Conservation (phyloP, 1,140 invertebrate species). For the Chrysomallon squamiferum region DNA sequence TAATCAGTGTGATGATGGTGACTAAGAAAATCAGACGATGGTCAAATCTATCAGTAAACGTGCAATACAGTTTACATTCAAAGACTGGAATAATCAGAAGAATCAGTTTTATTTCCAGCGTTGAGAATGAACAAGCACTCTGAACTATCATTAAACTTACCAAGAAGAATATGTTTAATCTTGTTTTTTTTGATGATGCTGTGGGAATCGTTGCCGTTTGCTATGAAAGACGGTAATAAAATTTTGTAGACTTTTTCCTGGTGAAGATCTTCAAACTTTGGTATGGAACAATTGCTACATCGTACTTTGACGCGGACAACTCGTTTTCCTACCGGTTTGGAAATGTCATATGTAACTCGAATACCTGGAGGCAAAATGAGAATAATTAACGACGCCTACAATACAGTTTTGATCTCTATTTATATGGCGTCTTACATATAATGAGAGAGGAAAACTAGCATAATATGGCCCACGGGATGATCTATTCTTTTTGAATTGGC, state of each 20-base stretch:
- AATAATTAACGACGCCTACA: not conserved
- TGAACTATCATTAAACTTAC: slow-evolving; percentile 13
- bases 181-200: slow-evolving; percentile 43
- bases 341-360: slow-evolving; percentile 68
- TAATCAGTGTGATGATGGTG: no score
- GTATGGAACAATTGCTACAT: slow-evolving; percentile 53
- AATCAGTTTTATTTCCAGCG: no score
- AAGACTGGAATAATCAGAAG: no score
- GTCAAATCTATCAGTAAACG: no score
- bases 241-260: slow-evolving; percentile 24
- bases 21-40: no score
- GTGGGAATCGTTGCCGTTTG: slow-evolving; percentile 73
- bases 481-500: no score
- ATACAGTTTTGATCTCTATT: no score
- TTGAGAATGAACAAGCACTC: no score
- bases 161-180: slow-evolving; percentile 16
- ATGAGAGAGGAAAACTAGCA: no score
- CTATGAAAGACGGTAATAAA: slow-evolving; percentile 69
- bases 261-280: slow-evolving; percentile 50
- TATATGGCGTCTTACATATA: no score
- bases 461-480: no score
- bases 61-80: no score
- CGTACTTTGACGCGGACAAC: slow-evolving; percentile 21
- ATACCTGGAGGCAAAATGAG: slow-evolving; percentile 47
- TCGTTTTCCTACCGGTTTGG: slow-evolving; percentile 54